Percentiles rank a stretch among this genome's conserved stretches.
Conservation (phyloP, 2,797 vertebrate species). For the Botia almorhae region DNA sequence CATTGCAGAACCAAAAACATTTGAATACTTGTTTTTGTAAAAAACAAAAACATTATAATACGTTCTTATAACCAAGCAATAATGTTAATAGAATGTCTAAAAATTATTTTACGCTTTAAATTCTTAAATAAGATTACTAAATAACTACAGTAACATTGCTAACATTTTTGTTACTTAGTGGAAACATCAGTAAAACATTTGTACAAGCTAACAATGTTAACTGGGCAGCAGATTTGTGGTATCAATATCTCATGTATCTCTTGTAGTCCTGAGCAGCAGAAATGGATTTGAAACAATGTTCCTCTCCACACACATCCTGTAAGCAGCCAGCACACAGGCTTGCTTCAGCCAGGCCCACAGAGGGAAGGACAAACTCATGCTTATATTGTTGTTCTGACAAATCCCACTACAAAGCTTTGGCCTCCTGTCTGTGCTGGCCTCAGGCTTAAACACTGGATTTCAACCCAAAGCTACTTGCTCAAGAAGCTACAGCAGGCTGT, state of each 20-base stretch:
- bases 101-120: too few relatives aligned
- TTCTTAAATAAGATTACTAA: too few relatives aligned
- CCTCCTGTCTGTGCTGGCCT: conserved; percentile 30
- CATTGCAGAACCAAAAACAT: too few relatives aligned
- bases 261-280: conserved; percentile 12
- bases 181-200: too few relatives aligned
- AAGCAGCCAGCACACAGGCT: background rate
- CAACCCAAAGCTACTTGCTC: conserved; percentile 40
- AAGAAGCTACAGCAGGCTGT: background rate
- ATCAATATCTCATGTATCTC: conserved; percentile 28
- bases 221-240: conserved; percentile 8
- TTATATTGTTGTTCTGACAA: conserved; percentile 46
- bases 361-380: conserved; percentile 32
- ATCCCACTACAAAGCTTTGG: conserved; percentile 43
- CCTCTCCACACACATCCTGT: background rate
- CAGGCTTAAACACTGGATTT: conserved; percentile 36
- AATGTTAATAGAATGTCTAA: background rate
- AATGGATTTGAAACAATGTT: conserved; percentile 22
- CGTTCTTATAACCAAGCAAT: too few relatives aligned
- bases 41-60: too few relatives aligned
- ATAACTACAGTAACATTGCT: too few relatives aligned
- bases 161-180: too few relatives aligned
- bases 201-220: too few relatives aligned
- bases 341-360: conserved; percentile 13
- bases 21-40: too few relatives aligned